Evolutionary conservation across 2,888 invertebrate species (phyloP).

Genomic region (Zonitis immaculata): DNA sequence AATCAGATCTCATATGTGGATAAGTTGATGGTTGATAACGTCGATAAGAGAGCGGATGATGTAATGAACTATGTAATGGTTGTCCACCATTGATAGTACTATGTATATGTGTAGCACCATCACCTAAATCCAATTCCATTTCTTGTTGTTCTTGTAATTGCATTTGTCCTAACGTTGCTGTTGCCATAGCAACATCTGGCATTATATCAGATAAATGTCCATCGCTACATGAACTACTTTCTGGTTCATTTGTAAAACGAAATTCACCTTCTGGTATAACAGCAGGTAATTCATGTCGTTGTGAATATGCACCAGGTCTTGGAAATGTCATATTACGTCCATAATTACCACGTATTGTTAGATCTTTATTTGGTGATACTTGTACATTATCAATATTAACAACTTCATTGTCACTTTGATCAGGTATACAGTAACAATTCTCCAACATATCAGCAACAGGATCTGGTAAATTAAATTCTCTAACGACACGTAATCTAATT

Average conservation of each 20-base stretch:
- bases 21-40: conserved; percentile 43
- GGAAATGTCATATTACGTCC: conserved; percentile 62
- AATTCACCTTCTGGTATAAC: conserved; percentile 61
- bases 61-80: conserved; percentile 34
- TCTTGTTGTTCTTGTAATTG: conserved; percentile 59
- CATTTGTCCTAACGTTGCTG: conserved; percentile 65
- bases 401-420: conserved; percentile 41
- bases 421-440: conserved; percentile 45
- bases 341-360: conserved; percentile 48
- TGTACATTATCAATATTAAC: conserved; percentile 37
- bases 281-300: conserved; percentile 60
- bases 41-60: conserved; percentile 38
- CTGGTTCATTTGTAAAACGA: conserved; percentile 47
- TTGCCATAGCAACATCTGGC: conserved; percentile 93
- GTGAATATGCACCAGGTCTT: conserved; percentile 49
- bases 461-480: conserved; percentile 93
- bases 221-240: conserved; percentile 59
- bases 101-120: conserved; percentile 68
- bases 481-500: conserved; percentile 82
- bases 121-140: conserved; percentile 80
- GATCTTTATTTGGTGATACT: conserved; percentile 46
- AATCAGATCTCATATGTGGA: conserved; percentile 36
- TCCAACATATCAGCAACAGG: conserved; percentile 75
- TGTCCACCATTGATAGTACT: conserved; percentile 32
- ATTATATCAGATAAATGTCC: conserved; percentile 76